Conservation (phyloP, 1,140 invertebrate species). For the Eciton burchellii region DNA sequence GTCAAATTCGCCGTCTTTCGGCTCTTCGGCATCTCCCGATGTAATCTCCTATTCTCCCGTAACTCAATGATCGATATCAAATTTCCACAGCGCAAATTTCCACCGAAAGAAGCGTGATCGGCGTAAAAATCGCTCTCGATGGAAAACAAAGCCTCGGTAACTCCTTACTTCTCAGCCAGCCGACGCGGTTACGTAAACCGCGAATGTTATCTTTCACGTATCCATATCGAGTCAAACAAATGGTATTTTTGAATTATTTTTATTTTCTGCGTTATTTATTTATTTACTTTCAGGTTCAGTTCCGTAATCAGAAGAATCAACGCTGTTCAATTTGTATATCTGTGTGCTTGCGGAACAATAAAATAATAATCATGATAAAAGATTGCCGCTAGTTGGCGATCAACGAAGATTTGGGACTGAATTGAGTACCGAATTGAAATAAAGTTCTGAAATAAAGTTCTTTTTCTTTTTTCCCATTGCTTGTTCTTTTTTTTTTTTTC, state of each 20-base stretch:
- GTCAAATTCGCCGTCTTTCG: slow-evolving; percentile 24
- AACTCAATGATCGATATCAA: slow-evolving; percentile 48
- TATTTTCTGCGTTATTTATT: no score
- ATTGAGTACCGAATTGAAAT: no score
- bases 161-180: no score
- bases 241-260: slow-evolving; percentile 9
- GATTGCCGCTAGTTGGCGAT: no score
- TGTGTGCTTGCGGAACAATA: no score
- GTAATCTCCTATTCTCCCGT: slow-evolving; percentile 30
- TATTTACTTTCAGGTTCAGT: no score
- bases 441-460: no score
- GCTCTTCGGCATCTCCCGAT: slow-evolving; percentile 31
- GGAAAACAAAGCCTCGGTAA: not conserved
- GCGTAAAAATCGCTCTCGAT: slow-evolving; percentile 47
- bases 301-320: not conserved
- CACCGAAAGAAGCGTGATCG: slow-evolving; percentile 49
- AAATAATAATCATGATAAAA: no score
- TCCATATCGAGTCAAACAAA: not conserved
- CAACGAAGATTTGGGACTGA: no score
- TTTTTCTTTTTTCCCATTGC: no score
- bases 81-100: slow-evolving; percentile 27
- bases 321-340: no score
- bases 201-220: slow-evolving; percentile 13
- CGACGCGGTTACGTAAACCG: slow-evolving; percentile 15
- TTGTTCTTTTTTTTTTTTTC: no score